Evolutionary conservation across 2,888 invertebrate genomes (phyloP).

Genomic region (Stenodera caucasica): DNA sequence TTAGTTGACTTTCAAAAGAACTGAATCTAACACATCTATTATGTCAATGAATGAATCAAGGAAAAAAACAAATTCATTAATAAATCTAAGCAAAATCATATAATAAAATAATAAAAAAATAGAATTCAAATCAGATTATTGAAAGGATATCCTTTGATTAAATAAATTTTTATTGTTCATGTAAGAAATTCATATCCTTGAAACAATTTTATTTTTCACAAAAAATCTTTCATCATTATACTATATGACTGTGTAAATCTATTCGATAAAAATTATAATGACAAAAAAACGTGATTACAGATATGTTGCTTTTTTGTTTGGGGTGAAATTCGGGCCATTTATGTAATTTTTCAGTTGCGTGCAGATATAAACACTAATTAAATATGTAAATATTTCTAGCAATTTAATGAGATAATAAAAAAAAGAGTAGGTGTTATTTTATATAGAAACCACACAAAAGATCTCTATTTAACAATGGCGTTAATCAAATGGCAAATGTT

Average conservation of each 20-base stretch:
- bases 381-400: conserved; percentile 1
- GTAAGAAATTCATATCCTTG: neutral
- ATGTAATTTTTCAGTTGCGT: neutral
- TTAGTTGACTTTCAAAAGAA: too few relatives aligned
- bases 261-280: too few relatives aligned
- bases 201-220: neutral
- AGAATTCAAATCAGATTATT: neutral
- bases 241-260: neutral
- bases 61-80: too few relatives aligned
- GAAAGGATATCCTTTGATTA: conserved; percentile 1
- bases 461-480: neutral
- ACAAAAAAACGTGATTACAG: too few relatives aligned
- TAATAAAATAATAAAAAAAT: too few relatives aligned
- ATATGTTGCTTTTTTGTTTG: too few relatives aligned
- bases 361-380: neutral
- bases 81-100: too few relatives aligned
- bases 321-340: neutral
- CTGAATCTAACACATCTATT: too few relatives aligned
- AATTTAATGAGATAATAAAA: too few relatives aligned
- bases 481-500: neutral
- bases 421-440: too few relatives aligned
- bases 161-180: neutral
- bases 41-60: too few relatives aligned
- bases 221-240: neutral
- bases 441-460: too few relatives aligned